Evolutionary conservation across 2,113 vertebrate species (phyloP).

Genomic region (Leucopternis melanops): DNA sequence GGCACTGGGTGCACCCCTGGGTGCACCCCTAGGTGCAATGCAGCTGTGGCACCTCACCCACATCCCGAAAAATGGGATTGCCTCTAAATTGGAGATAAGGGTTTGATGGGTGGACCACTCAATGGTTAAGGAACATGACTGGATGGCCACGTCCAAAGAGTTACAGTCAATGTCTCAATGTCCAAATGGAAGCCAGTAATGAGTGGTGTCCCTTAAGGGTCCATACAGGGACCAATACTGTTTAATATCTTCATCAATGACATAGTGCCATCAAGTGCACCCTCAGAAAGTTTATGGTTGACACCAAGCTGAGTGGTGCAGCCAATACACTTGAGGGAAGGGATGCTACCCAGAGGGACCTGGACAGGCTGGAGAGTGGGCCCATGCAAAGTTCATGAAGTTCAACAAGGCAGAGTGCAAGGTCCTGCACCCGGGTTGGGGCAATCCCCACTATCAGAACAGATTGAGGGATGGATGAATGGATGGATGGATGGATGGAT

Average conservation of each 20-base stretch:
- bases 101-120: not conserved
- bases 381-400: not conserved
- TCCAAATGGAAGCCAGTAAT: not conserved
- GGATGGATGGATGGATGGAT: not conserved
- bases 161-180: no score
- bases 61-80: no score
- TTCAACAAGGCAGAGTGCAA: not conserved
- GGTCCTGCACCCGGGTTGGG: rapidly evolving
- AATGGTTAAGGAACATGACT: not conserved
- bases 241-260: no score
- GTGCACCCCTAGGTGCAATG: not conserved
- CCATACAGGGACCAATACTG: no score
- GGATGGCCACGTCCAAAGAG: not conserved
- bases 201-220: not conserved
- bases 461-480: not conserved
- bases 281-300: not conserved
- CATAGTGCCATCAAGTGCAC: not conserved
- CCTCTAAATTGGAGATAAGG: not conserved
- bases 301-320: not conserved
- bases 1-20: not conserved
- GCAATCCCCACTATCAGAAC: no score
- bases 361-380: no score
- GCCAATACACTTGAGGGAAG: rapidly evolving
- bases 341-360: not conserved
- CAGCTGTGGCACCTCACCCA: not conserved